Conservation (phyloP, 2,888 invertebrate species). For the Heteropelma amictum region DNA sequence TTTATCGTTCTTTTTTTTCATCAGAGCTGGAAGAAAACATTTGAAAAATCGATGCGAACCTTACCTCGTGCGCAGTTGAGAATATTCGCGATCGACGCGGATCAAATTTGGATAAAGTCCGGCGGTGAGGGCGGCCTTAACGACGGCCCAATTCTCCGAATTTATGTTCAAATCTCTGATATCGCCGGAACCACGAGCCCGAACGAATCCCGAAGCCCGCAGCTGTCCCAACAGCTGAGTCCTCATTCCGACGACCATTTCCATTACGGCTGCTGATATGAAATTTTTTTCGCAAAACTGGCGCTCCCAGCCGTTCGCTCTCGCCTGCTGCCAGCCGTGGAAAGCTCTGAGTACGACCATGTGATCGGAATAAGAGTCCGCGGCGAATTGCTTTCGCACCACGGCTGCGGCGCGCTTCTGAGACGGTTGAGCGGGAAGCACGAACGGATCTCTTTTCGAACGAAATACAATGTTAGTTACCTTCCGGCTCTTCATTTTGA, state of each 20-base stretch:
- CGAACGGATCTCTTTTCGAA: conserved; percentile 84
- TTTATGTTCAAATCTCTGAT: conserved; percentile 90
- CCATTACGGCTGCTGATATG: conserved; percentile 90
- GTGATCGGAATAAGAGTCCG: conserved; percentile 92
- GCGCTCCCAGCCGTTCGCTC: conserved; percentile 82
- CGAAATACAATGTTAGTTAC: not conserved
- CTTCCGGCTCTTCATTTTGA: not conserved
- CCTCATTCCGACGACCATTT: conserved; percentile 92
- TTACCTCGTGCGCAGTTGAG: conserved; percentile 83
- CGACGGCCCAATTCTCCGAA: conserved; percentile 92
- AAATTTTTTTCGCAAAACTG: conserved; percentile 88
- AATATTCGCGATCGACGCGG: conserved; percentile 83
- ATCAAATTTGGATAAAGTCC: conserved; percentile 95
- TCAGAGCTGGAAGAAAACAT: too few species aligned
- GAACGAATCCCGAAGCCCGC: conserved; percentile 86
- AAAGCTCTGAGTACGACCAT: conserved; percentile 91
- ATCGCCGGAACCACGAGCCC: conserved; percentile 81
- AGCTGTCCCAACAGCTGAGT: conserved; percentile 91
- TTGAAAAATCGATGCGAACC: too few species aligned
- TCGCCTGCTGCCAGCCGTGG: conserved; percentile 83
- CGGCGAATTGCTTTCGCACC: conserved; percentile 83
- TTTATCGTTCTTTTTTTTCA: too few species aligned
- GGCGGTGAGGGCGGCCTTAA: conserved; percentile 92
- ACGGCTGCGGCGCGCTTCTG: conserved; percentile 82
- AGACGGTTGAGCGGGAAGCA: conserved; percentile 86